Evolutionary conservation across 2,113 vertebrate species (phyloP).

Genomic region (Ctenodactylus gundi): DNA sequence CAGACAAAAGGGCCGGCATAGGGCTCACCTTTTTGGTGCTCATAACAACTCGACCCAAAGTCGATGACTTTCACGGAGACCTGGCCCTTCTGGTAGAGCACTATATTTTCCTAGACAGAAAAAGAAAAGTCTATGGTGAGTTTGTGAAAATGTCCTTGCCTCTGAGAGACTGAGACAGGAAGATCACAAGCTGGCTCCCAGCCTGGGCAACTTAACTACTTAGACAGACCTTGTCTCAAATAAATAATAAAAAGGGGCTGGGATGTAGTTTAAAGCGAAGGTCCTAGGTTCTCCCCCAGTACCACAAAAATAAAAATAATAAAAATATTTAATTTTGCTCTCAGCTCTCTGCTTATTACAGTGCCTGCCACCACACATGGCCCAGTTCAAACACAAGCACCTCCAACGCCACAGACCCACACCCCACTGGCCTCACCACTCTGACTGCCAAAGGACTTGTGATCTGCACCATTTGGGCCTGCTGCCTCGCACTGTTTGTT

Average conservation of each 20-base stretch:
- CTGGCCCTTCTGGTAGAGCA: constrained; percentile 91
- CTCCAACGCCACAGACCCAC: neutral
- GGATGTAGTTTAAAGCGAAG: no score
- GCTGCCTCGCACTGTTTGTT: neutral
- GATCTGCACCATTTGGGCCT: no score
- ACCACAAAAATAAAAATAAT: no score
- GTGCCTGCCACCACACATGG: neutral
- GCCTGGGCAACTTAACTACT: no score
- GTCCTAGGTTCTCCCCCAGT: no score
- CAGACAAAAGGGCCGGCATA: neutral
- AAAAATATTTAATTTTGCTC: neutral
- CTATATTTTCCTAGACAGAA: constrained; percentile 91
- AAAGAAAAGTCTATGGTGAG: neutral
- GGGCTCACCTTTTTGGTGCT: constrained; percentile 92
- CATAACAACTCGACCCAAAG: constrained; percentile 97
- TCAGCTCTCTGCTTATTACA: neutral
- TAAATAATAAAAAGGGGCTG: no score
- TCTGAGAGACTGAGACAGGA: no score
- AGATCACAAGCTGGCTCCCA: no score
- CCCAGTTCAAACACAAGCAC: neutral
- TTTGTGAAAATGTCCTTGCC: neutral
- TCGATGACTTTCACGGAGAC: constrained; percentile 96
- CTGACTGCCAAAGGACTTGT: neutral
- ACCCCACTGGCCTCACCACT: neutral
- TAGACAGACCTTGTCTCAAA: no score